A percentile compares a stretch with the other conserved stretches of the same genome.
Evolutionary conservation across 2,888 invertebrate genomes (phyloP).

Genomic region (Phalera bucephala): DNA sequence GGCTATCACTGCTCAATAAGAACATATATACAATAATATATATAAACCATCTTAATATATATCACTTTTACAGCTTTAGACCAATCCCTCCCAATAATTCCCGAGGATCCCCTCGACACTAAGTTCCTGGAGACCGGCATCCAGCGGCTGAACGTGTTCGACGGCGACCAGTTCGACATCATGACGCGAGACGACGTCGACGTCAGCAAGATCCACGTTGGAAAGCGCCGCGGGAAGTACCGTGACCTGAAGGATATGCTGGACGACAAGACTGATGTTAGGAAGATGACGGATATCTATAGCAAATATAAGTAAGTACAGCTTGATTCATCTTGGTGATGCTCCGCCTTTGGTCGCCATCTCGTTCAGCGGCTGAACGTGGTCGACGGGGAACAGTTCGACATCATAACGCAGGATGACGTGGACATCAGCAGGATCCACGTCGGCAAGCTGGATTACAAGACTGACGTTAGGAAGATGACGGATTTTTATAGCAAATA

Average conservation of each 20-base stretch:
- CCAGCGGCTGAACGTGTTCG: conserved; percentile 86
- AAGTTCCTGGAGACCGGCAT: conserved; percentile 80
- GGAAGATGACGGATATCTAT: conserved; percentile 79
- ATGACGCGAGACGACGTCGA: conserved; percentile 85
- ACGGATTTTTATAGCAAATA: conserved; percentile 84
- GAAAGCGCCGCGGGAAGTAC: conserved; percentile 85
- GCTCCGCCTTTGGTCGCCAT: too few relatives aligned
- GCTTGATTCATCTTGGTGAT: too few relatives aligned
- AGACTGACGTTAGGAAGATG: conserved; percentile 78
- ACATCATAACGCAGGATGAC: conserved; percentile 86
- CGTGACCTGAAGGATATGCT: conserved; percentile 84
- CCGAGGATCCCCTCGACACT: conserved; percentile 83
- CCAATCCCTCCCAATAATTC: conserved; percentile 83
- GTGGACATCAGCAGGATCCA: conserved; percentile 74
- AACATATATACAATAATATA: too few relatives aligned
- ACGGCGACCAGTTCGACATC: conserved; percentile 90
- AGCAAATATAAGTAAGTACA: conserved; percentile 81
- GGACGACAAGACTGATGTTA: conserved; percentile 86
- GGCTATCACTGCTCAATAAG: too few relatives aligned
- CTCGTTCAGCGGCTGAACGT: conserved; percentile 85
- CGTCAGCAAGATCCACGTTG: conserved; percentile 66
- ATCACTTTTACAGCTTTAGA: conserved; percentile 58
- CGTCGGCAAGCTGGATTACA: conserved; percentile 87
- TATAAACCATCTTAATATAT: too few relatives aligned
- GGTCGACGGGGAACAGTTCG: conserved; percentile 90